Evolutionary conservation across 2,888 invertebrate species (phyloP), one percentile per base, ranked within the genome.

Genomic region (Oxytorus armatus): DNA sequence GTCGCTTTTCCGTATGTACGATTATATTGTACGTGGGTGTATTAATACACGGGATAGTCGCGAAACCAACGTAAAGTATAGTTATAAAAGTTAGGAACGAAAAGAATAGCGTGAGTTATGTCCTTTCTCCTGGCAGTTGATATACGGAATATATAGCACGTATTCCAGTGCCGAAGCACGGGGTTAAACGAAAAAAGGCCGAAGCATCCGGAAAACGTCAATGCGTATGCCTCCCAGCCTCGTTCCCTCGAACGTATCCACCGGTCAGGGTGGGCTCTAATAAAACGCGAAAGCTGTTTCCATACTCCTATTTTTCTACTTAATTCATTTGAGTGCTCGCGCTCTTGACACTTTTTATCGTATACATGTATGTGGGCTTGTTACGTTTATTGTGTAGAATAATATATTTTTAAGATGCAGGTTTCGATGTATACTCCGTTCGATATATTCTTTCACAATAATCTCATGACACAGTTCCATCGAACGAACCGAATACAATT

Each of bases 261-360:
- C 55, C 25, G 2, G n/a, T n/a, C 39, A 21, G 57, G 57, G 44
- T 59, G 55, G 70, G 44, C 61, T 29, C 65, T 75, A 75, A 65
- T 79, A 70, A 79, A 79, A 79, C 57, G 65, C 49, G 69, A 79
- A 75, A 75, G 70, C 74, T 69, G 69, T 75, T 69, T 51, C 21
- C 78, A 18, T 55, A 23, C 55, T 66, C 47, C 23, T 44, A 72
- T 33, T 47, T 51, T 51, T 61, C n/a, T 63, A 23, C 55, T 72
- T 23, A 42, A 39, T 55, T 65, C 10, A 70, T 47, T 65, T 18
- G 3, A 65, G 55, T 65, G 36, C 18, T 51, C 16, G 39, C n/a
- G 18, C 51, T 25, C 39, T 68, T 59, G 66, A 57, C 51, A 49
- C 39, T 53, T 29, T n/a, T 29, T 61, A 51, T 11, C 8, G 11